Percentiles rank a stretch among this genome's conserved stretches.
Evolutionary conservation across 2,888 invertebrate species (phyloP).

Genomic region (Tetragonisca angustula): DNA sequence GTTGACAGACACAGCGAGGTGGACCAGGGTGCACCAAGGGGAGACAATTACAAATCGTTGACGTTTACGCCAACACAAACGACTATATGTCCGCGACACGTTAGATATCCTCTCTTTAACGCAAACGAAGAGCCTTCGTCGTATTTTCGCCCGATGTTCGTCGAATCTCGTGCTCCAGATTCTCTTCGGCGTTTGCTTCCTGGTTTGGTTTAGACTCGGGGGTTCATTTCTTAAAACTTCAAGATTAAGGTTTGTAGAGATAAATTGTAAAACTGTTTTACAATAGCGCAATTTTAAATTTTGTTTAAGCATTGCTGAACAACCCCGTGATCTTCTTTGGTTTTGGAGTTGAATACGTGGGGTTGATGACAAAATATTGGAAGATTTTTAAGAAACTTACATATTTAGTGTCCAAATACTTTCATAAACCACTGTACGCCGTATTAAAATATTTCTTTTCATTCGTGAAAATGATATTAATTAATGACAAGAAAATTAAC

Average conservation of each 20-base stretch:
- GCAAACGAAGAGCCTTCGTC: conserved; percentile 43
- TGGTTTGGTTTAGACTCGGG: not conserved
- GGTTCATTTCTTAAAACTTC: not conserved
- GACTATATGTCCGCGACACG: conserved; percentile 74
- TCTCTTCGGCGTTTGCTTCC: no score
- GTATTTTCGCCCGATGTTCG: not conserved
- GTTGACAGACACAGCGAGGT: conserved; percentile 82
- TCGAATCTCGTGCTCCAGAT: not conserved
- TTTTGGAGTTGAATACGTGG: no score
- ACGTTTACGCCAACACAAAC: conserved; percentile 80
- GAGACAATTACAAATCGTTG: conserved; percentile 83
- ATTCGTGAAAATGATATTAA: not conserved
- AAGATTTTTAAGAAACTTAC: no score
- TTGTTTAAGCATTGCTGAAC: no score
- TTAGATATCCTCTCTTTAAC: conserved; percentile 68
- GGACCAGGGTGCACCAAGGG: conserved; percentile 73
- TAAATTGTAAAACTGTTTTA: no score
- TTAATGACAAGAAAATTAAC: not conserved
- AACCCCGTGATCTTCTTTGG: no score
- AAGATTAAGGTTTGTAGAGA: no score
- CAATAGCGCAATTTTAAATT: no score
- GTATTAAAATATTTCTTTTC: not conserved
- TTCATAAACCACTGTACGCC: not conserved
- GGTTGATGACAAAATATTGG: no score
- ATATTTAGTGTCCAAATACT: not conserved